Percentiles rank a stretch among this genome's conserved stretches.
phyloP scores from a whole-genome alignment of 2,797 vertebrate species.

The Acipenser oxyrinchus region DNA sequence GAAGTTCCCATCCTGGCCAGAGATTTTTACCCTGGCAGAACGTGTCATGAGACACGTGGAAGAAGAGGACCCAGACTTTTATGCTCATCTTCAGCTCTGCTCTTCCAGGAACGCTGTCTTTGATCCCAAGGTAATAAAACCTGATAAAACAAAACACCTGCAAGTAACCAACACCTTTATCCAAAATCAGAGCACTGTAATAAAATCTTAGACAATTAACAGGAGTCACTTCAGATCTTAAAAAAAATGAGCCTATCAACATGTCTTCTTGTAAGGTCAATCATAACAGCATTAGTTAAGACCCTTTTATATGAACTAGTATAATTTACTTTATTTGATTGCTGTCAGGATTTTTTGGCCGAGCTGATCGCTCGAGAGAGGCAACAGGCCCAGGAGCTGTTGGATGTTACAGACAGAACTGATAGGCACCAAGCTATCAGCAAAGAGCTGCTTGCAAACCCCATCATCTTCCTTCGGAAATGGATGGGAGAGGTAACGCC shows the following conservation, averaged over 20 bases:
- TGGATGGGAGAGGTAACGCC: constrained; percentile 37
- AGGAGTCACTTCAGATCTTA: no score
- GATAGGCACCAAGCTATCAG: background rate
- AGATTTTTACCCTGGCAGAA: constrained; percentile 29
- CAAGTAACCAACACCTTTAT: no score
- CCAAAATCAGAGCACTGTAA: no score
- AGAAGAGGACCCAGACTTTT: constrained; percentile 27
- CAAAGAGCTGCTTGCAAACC: constrained; percentile 21
- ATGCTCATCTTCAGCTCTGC: constrained; percentile 23
- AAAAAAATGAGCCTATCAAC: no score
- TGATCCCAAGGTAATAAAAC: constrained; percentile 22
- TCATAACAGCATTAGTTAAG: background rate
- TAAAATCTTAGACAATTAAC: no score
- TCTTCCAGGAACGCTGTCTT: constrained; percentile 20
- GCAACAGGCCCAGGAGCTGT: constrained; percentile 10
- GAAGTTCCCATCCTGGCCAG: constrained; percentile 28
- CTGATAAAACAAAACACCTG: background rate
- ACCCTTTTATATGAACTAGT: background rate
- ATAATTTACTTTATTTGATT: background rate
- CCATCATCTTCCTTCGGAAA: constrained; percentile 30
- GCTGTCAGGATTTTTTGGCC: constrained; percentile 25
- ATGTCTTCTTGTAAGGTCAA: no score
- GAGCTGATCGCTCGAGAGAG: constrained; percentile 24
- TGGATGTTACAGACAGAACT: background rate
- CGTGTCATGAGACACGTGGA: constrained; percentile 27